Evolutionary conservation across 2,113 vertebrate species (phyloP), one percentile per base, ranked within the genome.

Genomic region (Cottus gobio): DNA sequence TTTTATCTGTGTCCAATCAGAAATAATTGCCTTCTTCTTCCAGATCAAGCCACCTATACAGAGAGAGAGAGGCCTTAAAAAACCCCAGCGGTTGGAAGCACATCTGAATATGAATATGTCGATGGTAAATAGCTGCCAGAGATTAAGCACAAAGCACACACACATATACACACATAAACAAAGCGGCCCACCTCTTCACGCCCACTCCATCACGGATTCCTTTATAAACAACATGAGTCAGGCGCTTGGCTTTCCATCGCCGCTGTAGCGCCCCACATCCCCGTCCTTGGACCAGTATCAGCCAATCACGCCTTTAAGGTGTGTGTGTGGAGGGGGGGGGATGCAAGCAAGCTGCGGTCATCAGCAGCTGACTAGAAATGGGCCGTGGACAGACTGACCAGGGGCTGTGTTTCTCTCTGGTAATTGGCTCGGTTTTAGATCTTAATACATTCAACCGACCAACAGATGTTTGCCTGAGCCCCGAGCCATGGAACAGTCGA

Each of bases 161-260:
- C 48, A 71, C 22, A 57, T 48, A 79, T 70, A 83, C 39, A 75
- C 82, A 86, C 84, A 83, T 77, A 90, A 83, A 93, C 90, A 94
- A 93, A 89, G 83, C 89, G 88, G 86, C 87, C 91, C 92, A 89
- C 94, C 93, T 91, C 94, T 90, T 92, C 89, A 93, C 93, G 60
- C 92, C 91, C 92, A 93, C 93, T 82, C 80, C 75, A 39, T 75
- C 80, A 79, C 82, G 82, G 89, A 89, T 88, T 89, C 79, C 79
- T 92, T 92, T 90, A 85, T 91, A 90, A 89, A 87, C 87, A 86
- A 71, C 85, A 71, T 89, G 88, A 92, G 82, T 91, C 91, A 92
- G 86, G 86, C 78, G 76, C 83, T 92, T 85, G 87, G 77, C 83
- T 88, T 90, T 91, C 84, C 80, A 84, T 83, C 85, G 65, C 85